phyloP scores from a whole-genome alignment of 1,140 invertebrate genomes.

The Papilio xuthus region DNA sequence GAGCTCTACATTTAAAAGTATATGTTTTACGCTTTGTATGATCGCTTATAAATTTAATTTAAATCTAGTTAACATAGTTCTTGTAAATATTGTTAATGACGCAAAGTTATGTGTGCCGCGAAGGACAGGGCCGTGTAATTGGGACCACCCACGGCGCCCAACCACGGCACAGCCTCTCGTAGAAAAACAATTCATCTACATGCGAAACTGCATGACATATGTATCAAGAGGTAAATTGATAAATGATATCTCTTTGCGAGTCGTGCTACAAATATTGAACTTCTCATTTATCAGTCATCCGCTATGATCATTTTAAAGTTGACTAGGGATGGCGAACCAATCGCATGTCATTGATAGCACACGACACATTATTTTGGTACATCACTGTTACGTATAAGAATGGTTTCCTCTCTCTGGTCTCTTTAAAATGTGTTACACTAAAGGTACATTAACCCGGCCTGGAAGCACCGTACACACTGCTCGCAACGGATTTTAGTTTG shows the following conservation, averaged over 20 bases:
- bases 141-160: slow-evolving; percentile 10
- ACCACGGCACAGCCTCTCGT: slow-evolving; percentile 2
- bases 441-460: too few species aligned
- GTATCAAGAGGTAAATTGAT: slow-evolving; percentile 7
- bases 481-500: too few species aligned
- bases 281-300: not conserved
- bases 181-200: slow-evolving; percentile 32
- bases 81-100: slow-evolving; percentile 8
- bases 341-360: too few species aligned
- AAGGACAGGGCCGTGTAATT: slow-evolving; percentile 8
- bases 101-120: slow-evolving; percentile 14
- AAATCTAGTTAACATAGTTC: too few species aligned
- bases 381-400: too few species aligned
- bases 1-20: not conserved
- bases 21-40: too few species aligned
- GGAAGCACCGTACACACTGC: too few species aligned
- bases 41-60: too few species aligned
- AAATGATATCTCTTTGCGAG: not conserved
- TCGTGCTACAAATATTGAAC: not conserved
- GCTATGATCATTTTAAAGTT: not conserved
- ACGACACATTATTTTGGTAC: too few species aligned
- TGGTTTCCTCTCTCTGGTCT: too few species aligned
- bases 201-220: slow-evolving; percentile 10
- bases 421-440: too few species aligned
- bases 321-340: too few species aligned